A percentile compares a stretch with the other conserved stretches of the same genome.
These are phyloP conservation scores for Stegodyphus dumicola DNA, from an alignment of 1,140 invertebrate genomes.

Conservation along the genomic window DNA sequence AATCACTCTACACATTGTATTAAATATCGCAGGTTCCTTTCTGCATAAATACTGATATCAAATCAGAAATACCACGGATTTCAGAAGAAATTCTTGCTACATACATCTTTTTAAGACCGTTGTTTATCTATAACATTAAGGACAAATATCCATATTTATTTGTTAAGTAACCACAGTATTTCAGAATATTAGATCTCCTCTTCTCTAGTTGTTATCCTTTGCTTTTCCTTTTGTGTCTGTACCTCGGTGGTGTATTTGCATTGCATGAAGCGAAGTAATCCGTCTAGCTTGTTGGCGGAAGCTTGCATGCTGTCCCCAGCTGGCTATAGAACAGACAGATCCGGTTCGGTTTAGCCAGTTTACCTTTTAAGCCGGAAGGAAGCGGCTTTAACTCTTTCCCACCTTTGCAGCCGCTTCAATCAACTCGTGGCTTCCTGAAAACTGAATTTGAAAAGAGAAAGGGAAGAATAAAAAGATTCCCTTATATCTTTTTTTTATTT, in stretches of 20 bases:
- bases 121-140: too few species aligned
- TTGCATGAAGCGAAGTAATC: slow-evolving; percentile 41
- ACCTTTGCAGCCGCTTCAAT: slow-evolving; percentile 41
- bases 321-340: slow-evolving; percentile 11
- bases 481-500: not conserved
- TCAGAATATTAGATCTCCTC: too few species aligned
- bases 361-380: slow-evolving; percentile 40
- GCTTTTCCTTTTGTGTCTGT: too few species aligned
- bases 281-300: slow-evolving; percentile 20
- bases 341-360: slow-evolving; percentile 3
- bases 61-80: too few species aligned
- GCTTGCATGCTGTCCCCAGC: slow-evolving; percentile 14
- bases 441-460: slow-evolving; percentile 1
- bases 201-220: too few species aligned
- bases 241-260: slow-evolving; percentile 11
- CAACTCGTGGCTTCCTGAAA: slow-evolving; percentile 16
- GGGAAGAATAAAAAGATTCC: slow-evolving; percentile 15
- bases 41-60: too few species aligned
- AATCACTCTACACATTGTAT: too few species aligned
- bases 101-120: too few species aligned
- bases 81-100: too few species aligned
- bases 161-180: too few species aligned
- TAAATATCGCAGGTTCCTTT: too few species aligned
- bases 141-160: too few species aligned
- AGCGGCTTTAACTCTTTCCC: slow-evolving; percentile 24